phyloP scores from a whole-genome alignment of 35 echinoderm and acorn worm species.

The Heliocidaris erythrogramma region DNA sequence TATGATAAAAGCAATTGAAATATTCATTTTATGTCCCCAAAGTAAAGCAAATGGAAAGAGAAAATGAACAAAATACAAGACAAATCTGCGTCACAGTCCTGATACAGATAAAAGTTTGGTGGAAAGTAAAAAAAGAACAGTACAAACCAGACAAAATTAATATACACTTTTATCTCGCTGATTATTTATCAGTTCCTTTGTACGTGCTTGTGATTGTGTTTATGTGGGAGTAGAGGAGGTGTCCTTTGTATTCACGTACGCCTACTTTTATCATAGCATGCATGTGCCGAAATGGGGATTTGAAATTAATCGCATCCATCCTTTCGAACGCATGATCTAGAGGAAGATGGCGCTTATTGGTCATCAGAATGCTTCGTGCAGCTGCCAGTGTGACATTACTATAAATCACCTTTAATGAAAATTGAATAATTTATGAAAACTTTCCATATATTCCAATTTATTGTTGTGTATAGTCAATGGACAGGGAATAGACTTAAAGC shows the following conservation, averaged over 20 bases:
- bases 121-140: no score
- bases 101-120: no score
- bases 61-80: no score
- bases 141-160: neutral
- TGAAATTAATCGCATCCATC: neutral
- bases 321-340: neutral
- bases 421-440: neutral
- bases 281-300: neutral
- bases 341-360: neutral
- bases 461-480: neutral
- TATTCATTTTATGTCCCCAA: no score
- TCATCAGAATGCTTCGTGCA: neutral
- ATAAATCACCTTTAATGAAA: conserved; percentile 5
- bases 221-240: no score
- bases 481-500: neutral
- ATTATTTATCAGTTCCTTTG: neutral
- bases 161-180: neutral
- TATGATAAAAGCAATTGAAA: no score
- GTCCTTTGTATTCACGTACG: neutral
- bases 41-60: no score
- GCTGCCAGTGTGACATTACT: neutral
- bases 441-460: neutral
- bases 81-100: no score
- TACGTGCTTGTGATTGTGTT: neutral
- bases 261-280: neutral